Base-by-base conservation (phyloP, 2,113 vertebrate genomes). In the Thalassoma bifasciatum region DNA sequence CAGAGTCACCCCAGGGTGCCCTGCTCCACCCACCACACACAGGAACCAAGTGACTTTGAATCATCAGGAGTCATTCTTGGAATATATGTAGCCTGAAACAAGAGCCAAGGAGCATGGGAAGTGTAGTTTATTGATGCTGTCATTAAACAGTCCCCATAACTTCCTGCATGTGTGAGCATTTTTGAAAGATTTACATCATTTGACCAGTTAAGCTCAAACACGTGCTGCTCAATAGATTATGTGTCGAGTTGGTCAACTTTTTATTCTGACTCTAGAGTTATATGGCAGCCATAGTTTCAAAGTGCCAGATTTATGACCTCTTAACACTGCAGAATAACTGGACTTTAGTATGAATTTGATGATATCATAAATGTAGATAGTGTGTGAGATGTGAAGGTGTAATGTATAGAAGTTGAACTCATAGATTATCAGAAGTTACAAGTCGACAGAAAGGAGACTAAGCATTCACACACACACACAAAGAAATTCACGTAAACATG, bases 291-390 rank as follows among this genome's bases (percentile, higher is more conserved):
- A 12, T 42, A 21, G 46, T 71, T 36, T 81, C 66, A 79, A 81
- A 81, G 77, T 63, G 14, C 60, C 53, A 23, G 4, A 79, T 90
- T 88, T 88, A 88, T 64, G 59, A 82, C 30, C n/a, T 22, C 8
- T 42, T 42, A 19, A 21, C 10, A 22, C 23, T 47, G 26, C 24
- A 40, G 46, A 2, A 22, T 22, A 50, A 68, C 4, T 78, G 73
- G 64, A 87, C 85, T 82, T 70, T 75, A 66, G 47, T 56, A 58
- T 56, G 16, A 50, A 24, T 16, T 3, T 36, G 73, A 60, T 74
- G 58, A 24, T 49, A 50, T 59, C 58, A 73, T 66, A 22, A 4
- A 44, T 34, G 37, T 0, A 64, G 6, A 23, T 11, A 10, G 13
- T 12, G 44, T 46, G 44, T 23, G 52, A 23, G 6, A 14, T n/a